phyloP scores from a whole-genome alignment of 2,113 vertebrate genomes.

The Dromas ardeola region DNA sequence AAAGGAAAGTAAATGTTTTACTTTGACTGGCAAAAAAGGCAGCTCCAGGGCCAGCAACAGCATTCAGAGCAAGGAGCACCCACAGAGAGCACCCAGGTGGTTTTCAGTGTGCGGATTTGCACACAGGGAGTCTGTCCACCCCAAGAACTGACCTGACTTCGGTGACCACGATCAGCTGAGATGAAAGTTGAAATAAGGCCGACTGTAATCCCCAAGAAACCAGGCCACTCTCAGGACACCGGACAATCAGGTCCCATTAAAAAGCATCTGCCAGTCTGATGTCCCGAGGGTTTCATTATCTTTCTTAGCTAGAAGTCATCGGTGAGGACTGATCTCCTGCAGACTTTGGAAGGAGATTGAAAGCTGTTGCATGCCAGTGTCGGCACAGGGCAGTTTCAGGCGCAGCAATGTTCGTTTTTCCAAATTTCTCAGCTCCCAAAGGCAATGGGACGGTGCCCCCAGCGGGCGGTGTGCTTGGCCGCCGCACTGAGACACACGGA shows the following conservation, averaged over 20 bases:
- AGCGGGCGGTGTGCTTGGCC: not conserved
- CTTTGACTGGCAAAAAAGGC: not conserved
- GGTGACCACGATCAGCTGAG: not conserved
- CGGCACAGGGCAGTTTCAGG: not conserved
- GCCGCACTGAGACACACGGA: not conserved
- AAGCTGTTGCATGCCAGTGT: fast-evolving
- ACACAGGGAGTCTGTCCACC: not conserved
- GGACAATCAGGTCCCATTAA: conserved; percentile 25
- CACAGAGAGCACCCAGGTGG: not conserved
- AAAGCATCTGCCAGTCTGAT: conserved; percentile 12
- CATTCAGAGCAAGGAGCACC: not conserved
- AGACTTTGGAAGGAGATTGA: not conserved
- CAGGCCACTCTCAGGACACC: conserved; percentile 29
- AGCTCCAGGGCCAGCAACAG: not conserved
- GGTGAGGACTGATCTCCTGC: not conserved
- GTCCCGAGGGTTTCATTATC: not conserved
- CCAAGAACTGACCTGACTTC: not conserved
- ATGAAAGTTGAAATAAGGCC: conserved; percentile 33
- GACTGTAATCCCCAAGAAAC: conserved; percentile 30
- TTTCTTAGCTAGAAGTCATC: not conserved
- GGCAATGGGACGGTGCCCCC: fast-evolving
- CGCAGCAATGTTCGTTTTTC: not conserved
- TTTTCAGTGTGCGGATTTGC: not conserved
- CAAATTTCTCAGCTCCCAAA: not conserved
- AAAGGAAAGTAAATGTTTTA: not conserved